Base-by-base conservation (phyloP, 2,797 vertebrate species). In the Myiotriccus ornatus region DNA sequence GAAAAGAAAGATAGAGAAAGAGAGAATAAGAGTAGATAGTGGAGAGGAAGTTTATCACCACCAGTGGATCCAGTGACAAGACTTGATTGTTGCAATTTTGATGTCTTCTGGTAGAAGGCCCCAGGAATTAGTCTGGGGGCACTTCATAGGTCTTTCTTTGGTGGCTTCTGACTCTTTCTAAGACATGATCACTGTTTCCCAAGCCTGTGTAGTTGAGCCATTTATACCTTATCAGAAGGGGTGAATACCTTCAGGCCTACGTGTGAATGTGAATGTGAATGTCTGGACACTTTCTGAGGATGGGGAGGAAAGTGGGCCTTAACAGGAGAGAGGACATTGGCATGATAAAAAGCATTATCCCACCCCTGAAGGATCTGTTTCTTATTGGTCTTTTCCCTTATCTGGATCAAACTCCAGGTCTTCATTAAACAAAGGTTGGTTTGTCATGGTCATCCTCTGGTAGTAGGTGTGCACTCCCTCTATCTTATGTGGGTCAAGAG, bases 391-490 rank as follows among this genome's bases (percentile, higher is more conserved):
- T 69, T 56, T 82, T 28, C 4, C 22, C 11, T 30, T 12, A 1
- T 3, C 10, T 28, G 13, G 12, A 32, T 43, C 35, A 43, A 35
- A 37, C 55, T 6, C 9, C 27, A n/a, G 32, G 10, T 17, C 41
- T 35, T 5, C n/a, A 3, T 8, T 69, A 62, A n/a, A 49, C 9
- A 49, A 41, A 35, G 2, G 4, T 62, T 20, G 13, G 6, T 49
- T 62, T 55, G 15, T 43, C 32, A 32, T 82, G 15, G 25, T 32
- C 30, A 11, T 20, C 12, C 30, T 60, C 10, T 0, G 0, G 13
- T 25, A 15, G 7, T 41, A 7, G 34, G 41, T 55, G 8, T 0
- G 0, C 16, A 49, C 0, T 0, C 27, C 9, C 6, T 49, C 10
- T 69, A 13, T 75, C 27, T n/a, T 23, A 24, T 10, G 16, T 16